Conservation (phyloP, 2,888 invertebrate species). For the Steinernema hermaphroditum region DNA sequence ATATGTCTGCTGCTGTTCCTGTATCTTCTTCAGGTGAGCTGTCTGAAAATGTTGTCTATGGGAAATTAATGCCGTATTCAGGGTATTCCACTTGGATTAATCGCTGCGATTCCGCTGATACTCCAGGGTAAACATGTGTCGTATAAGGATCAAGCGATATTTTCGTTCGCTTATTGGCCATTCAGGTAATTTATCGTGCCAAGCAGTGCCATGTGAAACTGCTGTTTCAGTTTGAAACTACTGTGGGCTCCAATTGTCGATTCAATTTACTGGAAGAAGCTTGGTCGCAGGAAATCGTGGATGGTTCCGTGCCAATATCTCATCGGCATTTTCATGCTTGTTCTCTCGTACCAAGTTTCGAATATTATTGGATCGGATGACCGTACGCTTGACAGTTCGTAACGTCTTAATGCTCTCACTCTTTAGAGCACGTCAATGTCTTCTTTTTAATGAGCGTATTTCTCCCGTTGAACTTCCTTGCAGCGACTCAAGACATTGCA, state of each 20-base stretch:
- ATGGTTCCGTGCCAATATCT: slow-evolving; percentile 72
- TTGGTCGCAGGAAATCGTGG: slow-evolving; percentile 87
- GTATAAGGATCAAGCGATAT: slow-evolving; percentile 83
- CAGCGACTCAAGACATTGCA: slow-evolving; percentile 98
- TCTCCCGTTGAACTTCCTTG: slow-evolving; percentile 88
- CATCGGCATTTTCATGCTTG: slow-evolving; percentile 78
- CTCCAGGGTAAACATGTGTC: slow-evolving; percentile 87
- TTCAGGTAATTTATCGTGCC: slow-evolving; percentile 73
- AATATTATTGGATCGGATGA: slow-evolving; percentile 60
- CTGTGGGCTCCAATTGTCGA: slow-evolving; percentile 98
- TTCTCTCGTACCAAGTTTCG: slow-evolving; percentile 74
- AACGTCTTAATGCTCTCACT: not conserved
- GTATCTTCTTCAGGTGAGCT: slow-evolving; percentile 78
- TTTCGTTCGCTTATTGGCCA: slow-evolving; percentile 70
- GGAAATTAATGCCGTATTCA: slow-evolving; percentile 67
- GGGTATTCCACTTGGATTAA: slow-evolving; percentile 88
- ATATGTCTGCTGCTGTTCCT: slow-evolving; percentile 79
- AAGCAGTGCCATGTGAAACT: not conserved
- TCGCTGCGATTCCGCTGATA: slow-evolving; percentile 91
- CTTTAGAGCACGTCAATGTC: slow-evolving; percentile 42
- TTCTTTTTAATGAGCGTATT: slow-evolving; percentile 80
- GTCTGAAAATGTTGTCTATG: no score
- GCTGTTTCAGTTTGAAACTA: slow-evolving; percentile 79
- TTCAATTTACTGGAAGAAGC: slow-evolving; percentile 77
- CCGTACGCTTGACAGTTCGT: slow-evolving; percentile 11